Evolutionary conservation across 2,113 vertebrate genomes (phyloP).

Genomic region (Machaerirhynchus nigripectus): DNA sequence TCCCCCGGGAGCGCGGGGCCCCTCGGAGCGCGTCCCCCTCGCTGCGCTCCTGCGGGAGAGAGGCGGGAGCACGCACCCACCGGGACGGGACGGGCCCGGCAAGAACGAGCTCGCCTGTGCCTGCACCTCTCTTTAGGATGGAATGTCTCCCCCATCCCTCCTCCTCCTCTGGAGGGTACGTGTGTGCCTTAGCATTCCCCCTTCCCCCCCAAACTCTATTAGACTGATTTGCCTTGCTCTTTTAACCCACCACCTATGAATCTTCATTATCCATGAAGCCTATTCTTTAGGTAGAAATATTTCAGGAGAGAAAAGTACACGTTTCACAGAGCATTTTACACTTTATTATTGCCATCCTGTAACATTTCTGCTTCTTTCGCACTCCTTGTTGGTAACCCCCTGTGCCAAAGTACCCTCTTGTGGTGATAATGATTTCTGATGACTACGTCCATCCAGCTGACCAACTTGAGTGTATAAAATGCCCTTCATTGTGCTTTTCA

Average conservation of each 20-base stretch:
- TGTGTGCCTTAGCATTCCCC: neutral
- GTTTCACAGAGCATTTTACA: neutral
- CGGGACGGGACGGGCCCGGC: neutral
- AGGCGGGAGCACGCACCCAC: neutral
- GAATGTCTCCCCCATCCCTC: neutral
- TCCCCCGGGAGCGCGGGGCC: neutral
- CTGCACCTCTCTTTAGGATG: neutral
- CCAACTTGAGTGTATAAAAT: neutral
- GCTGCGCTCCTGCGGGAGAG: neutral
- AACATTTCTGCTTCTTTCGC: neutral
- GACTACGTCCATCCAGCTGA: neutral
- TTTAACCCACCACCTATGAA: neutral
- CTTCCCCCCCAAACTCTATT: neutral
- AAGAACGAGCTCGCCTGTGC: neutral
- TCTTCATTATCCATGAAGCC: neutral
- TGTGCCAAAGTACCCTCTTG: conserved; percentile 51
- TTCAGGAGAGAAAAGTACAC: neutral
- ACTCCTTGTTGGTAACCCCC: neutral
- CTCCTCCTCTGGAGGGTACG: neutral
- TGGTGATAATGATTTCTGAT: conserved; percentile 23
- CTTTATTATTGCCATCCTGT: neutral
- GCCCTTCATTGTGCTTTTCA: neutral
- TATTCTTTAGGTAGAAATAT: neutral
- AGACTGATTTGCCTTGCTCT: neutral
- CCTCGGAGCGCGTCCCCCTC: neutral